Percentiles rank a stretch among this genome's conserved stretches.
phyloP scores from a whole-genome alignment of 2,113 vertebrate genomes.

The Scopus umbretta region DNA sequence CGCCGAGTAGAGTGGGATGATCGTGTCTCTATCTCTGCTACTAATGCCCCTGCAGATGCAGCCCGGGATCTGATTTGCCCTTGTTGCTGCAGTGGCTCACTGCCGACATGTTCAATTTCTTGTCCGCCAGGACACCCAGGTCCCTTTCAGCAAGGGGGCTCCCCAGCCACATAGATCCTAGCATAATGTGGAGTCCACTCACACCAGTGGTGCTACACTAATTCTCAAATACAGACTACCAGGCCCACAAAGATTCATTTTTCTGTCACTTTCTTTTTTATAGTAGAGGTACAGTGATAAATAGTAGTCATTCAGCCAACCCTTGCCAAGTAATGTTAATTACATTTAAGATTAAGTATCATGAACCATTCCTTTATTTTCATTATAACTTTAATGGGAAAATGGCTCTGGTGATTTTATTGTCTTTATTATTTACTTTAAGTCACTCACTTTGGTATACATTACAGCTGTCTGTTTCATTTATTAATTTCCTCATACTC shows the following conservation, averaged over 20 bases:
- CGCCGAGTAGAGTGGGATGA: too few species aligned
- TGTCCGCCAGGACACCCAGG: neutral
- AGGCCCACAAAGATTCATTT: neutral
- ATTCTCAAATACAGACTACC: neutral
- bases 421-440: slow-evolving; percentile 38
- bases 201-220: neutral
- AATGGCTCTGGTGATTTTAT: neutral
- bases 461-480: neutral
- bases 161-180: neutral
- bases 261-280: neutral
- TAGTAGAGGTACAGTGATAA: neutral
- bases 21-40: neutral
- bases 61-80: neutral
- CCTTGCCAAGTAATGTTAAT: slow-evolving; percentile 1
- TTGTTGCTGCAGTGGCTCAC: rapidly evolving
- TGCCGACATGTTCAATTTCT: neutral
- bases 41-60: rapidly evolving
- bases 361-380: neutral
- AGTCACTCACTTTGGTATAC: neutral
- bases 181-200: neutral
- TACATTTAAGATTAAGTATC: neutral
- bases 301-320: neutral
- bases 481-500: neutral
- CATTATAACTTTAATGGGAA: slow-evolving; percentile 9
- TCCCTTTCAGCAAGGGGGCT: neutral